Base-by-base conservation (phyloP, 92 coral and sea anemone genomes). In the Phenganax subtilis region DNA sequence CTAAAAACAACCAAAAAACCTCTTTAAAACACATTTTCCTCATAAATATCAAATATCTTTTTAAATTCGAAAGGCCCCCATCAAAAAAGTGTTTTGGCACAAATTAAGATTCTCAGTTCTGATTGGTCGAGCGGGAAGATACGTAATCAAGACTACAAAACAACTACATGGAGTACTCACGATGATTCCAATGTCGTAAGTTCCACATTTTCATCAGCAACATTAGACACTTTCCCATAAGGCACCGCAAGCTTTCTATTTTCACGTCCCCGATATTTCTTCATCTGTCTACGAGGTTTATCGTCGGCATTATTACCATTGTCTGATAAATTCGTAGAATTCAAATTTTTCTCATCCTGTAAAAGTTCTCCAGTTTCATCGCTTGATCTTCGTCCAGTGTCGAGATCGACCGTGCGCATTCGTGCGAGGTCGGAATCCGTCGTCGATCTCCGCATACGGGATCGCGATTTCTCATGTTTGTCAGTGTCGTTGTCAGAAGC, bases 151-250 rank as follows among this genome's bases (percentile, higher is more conserved):
- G 3, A 37, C 47, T 37, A 37, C 47, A 37, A 2, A 37, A 37
- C 2, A 2, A 37, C 47, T 37, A 37, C 47, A 37, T 37, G 47
- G 15, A 75, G 31, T 55, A 75, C 80, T 75, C 51, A 75, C 80
- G 80, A 55, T 6, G 80, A 75, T 51, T 75, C 80, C 80, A 75
- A 28, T 65, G 57, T 86, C 16, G 91, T 74, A 1, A 97, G 90
- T 51, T 93, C 97, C 82, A 29, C 27, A 57, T 14, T 16, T 11
- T 68, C 15, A 76, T 44, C 61, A 55, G 56, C 67, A 57, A 53
- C 81, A 59, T 17, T 53, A 10, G 30, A 12, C 17, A 30, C 74
- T 44, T 12, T 64, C 51, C 57, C 83, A 65, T 79, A 61, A 65
- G 51, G 73, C 60, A 44, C 83, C 17, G 25, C 74, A 11, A 62